A percentile compares a stretch with the other conserved stretches of the same genome.
Evolutionary conservation across 2,797 vertebrate species (phyloP).

Genomic region (Thripadectes ignobilis): DNA sequence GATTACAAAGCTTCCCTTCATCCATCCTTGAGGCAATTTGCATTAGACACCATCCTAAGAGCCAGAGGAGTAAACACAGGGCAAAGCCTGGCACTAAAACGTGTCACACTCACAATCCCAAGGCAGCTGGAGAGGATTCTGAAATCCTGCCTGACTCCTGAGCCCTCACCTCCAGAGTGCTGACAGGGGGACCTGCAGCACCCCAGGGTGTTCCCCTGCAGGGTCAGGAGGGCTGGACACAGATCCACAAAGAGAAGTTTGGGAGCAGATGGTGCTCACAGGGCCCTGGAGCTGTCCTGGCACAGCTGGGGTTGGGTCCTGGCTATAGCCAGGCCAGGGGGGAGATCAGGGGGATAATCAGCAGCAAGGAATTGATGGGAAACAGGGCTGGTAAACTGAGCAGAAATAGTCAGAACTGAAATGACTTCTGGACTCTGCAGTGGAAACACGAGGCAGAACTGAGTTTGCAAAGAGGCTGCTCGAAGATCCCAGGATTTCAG

Average conservation of each 20-base stretch:
- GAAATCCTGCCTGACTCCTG: too few relatives aligned
- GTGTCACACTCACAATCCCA: neutral
- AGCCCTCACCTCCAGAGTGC: too few relatives aligned
- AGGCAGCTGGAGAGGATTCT: neutral
- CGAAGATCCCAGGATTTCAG: neutral
- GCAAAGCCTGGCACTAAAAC: neutral
- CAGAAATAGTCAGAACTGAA: fast-evolving
- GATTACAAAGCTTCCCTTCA: neutral
- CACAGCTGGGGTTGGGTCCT: neutral
- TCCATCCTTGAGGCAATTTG: neutral
- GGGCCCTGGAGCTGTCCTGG: too few relatives aligned
- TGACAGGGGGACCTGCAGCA: too few relatives aligned
- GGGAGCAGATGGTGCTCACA: neutral
- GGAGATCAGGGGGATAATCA: fast-evolving
- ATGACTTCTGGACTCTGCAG: neutral
- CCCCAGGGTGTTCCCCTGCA: too few relatives aligned
- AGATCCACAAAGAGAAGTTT: neutral
- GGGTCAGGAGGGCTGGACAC: too few relatives aligned
- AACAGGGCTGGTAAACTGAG: neutral
- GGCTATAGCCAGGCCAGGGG: neutral
- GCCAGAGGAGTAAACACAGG: neutral
- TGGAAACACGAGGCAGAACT: neutral
- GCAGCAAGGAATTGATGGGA: neutral
- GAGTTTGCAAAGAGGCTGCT: neutral
- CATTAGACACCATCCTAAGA: neutral